Percentiles rank a stretch among this genome's conserved stretches.
Conservation (phyloP, 2,888 invertebrate species). For the Steromphala cineraria region DNA sequence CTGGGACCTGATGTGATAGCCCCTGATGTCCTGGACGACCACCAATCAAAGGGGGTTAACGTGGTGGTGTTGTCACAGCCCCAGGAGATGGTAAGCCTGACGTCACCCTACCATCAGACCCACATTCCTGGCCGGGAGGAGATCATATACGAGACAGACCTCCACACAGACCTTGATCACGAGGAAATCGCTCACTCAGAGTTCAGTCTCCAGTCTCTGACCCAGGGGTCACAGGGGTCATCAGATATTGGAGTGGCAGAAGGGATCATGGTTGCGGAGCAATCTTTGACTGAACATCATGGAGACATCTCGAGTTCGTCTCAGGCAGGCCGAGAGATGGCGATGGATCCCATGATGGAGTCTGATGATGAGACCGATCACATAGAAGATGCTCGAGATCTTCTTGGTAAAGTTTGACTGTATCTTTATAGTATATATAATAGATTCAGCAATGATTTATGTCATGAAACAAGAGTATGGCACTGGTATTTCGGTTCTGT, state of each 20-base stretch:
- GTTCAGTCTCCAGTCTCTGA: constrained; percentile 14
- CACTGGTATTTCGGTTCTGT: too few relatives aligned
- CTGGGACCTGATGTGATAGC: not conserved
- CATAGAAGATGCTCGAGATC: not conserved
- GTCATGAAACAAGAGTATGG: too few relatives aligned
- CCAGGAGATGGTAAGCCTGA: constrained; percentile 44
- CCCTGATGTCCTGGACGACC: not conserved
- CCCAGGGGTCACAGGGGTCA: constrained; percentile 9
- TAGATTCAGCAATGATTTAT: too few relatives aligned
- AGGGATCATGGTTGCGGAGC: not conserved
- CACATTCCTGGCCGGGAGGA: constrained; percentile 31
- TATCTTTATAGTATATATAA: too few relatives aligned
- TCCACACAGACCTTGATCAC: constrained; percentile 39
- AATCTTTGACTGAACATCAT: constrained; percentile 12
- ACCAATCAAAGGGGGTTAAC: constrained; percentile 26
- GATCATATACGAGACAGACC: constrained; percentile 34
- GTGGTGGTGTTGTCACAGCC: constrained; percentile 58
- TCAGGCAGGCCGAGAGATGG: constrained; percentile 28
- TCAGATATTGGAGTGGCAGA: not conserved
- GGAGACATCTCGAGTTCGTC: constrained; percentile 4
- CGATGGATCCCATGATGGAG: constrained; percentile 54
- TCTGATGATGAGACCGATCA: constrained; percentile 46
- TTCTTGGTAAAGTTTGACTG: not conserved
- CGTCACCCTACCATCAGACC: constrained; percentile 35
- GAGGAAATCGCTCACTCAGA: constrained; percentile 39